phyloP scores from a whole-genome alignment of 2,888 invertebrate species.

The Ormyrus rosae region DNA sequence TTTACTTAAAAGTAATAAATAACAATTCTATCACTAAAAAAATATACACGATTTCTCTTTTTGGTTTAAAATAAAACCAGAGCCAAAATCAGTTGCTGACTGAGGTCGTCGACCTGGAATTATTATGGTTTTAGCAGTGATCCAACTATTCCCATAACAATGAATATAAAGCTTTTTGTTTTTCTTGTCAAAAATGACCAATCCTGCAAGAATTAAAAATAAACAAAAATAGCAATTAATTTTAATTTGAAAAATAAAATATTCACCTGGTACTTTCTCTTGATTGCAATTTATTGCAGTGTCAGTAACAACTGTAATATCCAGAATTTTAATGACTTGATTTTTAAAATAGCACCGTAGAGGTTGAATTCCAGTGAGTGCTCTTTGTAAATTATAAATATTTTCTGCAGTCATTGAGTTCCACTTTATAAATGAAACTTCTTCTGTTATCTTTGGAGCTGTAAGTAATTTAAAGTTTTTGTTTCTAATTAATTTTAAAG shows the following conservation, averaged over 20 bases:
- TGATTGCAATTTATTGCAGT: constrained; percentile 20
- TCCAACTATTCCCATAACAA: constrained; percentile 82
- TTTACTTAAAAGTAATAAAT: not conserved
- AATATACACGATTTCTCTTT: constrained; percentile 69
- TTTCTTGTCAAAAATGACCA: constrained; percentile 79
- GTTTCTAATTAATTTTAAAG: constrained; percentile 6
- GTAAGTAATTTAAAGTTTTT: constrained; percentile 67
- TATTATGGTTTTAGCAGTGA: constrained; percentile 82
- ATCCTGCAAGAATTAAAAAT: constrained; percentile 77
- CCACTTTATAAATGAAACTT: constrained; percentile 83
- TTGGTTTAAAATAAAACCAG: constrained; percentile 86
- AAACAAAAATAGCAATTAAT: not conserved
- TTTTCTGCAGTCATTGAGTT: constrained; percentile 79
- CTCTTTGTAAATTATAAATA: constrained; percentile 85
- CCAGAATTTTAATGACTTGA: constrained; percentile 80
- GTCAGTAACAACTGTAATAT: constrained; percentile 74
- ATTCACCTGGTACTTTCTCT: constrained; percentile 65
- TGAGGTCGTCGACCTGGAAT: constrained; percentile 84
- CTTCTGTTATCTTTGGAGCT: constrained; percentile 86
- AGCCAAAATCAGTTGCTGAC: constrained; percentile 88
- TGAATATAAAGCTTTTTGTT: constrained; percentile 80
- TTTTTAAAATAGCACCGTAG: constrained; percentile 81
- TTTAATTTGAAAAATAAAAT: constrained; percentile 2
- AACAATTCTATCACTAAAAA: constrained; percentile 26
- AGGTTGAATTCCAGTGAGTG: constrained; percentile 81